These are phyloP conservation scores for Xenops minutus DNA, from an alignment of 2,797 vertebrate species.

Conservation along the genomic window DNA sequence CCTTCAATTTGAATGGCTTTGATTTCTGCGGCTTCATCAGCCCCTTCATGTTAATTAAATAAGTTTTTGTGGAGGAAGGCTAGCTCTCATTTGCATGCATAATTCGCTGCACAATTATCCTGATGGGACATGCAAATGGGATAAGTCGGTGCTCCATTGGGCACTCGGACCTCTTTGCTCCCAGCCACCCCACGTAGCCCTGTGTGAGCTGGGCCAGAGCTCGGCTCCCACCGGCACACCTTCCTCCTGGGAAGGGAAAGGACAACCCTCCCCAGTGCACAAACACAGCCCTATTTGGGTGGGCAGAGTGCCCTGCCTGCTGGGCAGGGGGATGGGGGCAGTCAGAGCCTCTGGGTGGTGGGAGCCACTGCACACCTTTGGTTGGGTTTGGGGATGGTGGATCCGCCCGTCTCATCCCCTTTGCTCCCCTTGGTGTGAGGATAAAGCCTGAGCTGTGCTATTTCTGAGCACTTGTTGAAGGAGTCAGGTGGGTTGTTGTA, in stretches of 20 bases:
- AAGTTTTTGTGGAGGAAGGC: slow-evolving; percentile 30
- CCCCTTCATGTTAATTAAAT: slow-evolving; percentile 54
- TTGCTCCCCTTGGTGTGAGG: accelerated
- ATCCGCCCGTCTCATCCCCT: accelerated
- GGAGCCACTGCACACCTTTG: background rate
- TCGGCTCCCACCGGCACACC: background rate
- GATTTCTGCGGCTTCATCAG: background rate
- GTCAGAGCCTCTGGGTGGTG: accelerated
- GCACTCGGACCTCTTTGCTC: background rate
- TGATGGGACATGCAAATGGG: slow-evolving; percentile 16
- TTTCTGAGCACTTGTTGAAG: background rate
- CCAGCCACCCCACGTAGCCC: background rate
- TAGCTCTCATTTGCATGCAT: slow-evolving; percentile 5
- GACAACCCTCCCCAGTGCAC: background rate
- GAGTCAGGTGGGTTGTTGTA: background rate
- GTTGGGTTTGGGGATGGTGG: accelerated
- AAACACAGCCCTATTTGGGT: accelerated
- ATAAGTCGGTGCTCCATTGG: background rate
- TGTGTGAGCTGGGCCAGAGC: background rate
- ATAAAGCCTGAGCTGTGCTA: accelerated
- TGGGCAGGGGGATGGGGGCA: background rate
- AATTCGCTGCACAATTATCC: slow-evolving; percentile 39
- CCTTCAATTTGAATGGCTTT: slow-evolving; percentile 63
- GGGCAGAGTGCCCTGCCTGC: background rate
- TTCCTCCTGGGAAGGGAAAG: background rate